These are phyloP conservation scores for Caligus rogercresseyi DNA, from an alignment of 1,140 invertebrate genomes.

Conservation along the genomic window DNA sequence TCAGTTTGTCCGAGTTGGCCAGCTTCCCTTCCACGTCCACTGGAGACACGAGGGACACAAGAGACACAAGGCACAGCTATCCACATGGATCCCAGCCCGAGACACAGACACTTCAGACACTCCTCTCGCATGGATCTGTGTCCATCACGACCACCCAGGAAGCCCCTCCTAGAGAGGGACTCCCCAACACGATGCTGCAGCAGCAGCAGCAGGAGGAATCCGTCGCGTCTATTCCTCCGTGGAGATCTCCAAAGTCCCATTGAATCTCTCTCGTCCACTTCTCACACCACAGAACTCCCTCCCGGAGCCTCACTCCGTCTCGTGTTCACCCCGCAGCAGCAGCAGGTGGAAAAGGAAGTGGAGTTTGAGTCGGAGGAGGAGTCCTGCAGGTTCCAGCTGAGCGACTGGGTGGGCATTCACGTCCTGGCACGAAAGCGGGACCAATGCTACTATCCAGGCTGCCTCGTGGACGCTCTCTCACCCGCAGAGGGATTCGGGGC, in stretches of 20 bases:
- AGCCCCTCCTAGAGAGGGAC: no score
- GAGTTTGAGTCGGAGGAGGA: background rate
- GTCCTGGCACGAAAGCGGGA: slow-evolving; percentile 63
- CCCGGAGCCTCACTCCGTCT: background rate
- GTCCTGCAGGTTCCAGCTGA: slow-evolving; percentile 45
- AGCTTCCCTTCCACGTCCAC: background rate
- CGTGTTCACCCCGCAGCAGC: background rate
- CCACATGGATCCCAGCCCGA: background rate
- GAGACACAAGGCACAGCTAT: background rate
- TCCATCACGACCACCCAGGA: background rate
- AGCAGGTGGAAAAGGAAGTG: background rate
- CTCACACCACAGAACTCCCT: background rate
- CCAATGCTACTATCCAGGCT: slow-evolving; percentile 61
- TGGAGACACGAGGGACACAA: background rate
- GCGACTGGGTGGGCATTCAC: slow-evolving; percentile 72
- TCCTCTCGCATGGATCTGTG: background rate
- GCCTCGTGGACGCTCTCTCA: slow-evolving; percentile 40
- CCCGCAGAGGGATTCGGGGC: slow-evolving; percentile 39
- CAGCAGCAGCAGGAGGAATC: no score
- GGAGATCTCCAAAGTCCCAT: background rate
- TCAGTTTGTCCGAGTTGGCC: background rate
- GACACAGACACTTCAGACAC: background rate
- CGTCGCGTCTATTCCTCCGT: background rate
- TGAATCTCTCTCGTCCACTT: background rate
- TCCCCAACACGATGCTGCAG: no score